phyloP scores from a whole-genome alignment of 2,888 invertebrate genomes.

The Drosophila kokeensis region DNA sequence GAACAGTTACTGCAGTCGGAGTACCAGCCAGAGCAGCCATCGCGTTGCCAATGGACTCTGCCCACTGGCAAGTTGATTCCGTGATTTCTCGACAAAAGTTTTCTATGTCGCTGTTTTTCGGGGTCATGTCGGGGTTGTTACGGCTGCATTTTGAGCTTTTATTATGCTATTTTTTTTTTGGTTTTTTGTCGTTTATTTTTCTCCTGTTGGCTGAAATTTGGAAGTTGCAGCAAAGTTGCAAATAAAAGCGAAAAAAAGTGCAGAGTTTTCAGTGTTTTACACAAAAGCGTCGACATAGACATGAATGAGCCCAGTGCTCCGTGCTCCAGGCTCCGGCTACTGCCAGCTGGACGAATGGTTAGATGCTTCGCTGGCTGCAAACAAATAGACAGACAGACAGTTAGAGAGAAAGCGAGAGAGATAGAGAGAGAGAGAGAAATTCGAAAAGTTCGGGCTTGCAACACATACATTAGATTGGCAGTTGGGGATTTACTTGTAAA shows the following conservation, averaged over 20 bases:
- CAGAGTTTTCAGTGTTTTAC: conserved; percentile 75
- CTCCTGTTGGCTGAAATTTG: conserved; percentile 72
- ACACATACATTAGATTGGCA: conserved; percentile 80
- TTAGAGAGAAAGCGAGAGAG: conserved; percentile 21
- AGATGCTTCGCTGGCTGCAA: conserved; percentile 76
- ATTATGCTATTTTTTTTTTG: conserved; percentile 64
- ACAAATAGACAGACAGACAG: conserved; percentile 63
- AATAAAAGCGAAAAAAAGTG: conserved; percentile 58
- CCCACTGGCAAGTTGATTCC: conserved; percentile 72
- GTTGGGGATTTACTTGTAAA: conserved; percentile 80
- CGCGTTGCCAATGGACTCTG: conserved; percentile 65
- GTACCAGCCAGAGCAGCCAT: conserved; percentile 42
- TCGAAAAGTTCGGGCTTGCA: conserved; percentile 57
- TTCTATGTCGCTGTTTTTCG: conserved; percentile 56
- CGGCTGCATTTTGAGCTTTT: conserved; percentile 76
- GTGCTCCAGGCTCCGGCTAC: conserved; percentile 18
- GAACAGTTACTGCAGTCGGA: conserved; percentile 17
- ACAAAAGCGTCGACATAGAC: conserved; percentile 76
- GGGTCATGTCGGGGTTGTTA: conserved; percentile 51
- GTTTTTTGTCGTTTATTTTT: conserved; percentile 20
- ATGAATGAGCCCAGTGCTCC: conserved; percentile 45
- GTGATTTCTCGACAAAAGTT: conserved; percentile 74
- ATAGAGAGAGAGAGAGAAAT: conserved; percentile 27
- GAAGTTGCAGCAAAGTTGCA: conserved; percentile 72
- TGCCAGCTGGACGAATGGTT: conserved; percentile 73